Evolutionary conservation across 1,140 invertebrate species (phyloP), one percentile per base, ranked within the genome.

Genomic region (Ceratitis capitata): DNA sequence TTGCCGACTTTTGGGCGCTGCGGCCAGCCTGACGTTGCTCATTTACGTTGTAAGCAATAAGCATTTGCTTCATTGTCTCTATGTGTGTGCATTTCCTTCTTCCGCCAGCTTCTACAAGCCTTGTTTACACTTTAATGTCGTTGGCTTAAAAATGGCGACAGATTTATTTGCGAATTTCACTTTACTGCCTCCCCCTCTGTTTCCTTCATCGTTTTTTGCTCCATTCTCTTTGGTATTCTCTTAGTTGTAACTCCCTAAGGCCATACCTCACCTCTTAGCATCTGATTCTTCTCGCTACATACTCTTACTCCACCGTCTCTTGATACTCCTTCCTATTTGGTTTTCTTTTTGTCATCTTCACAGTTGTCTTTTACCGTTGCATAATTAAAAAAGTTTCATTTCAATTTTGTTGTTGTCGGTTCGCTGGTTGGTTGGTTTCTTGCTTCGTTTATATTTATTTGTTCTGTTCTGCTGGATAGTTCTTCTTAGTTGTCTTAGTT

Each of bases 311-410:
- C 29, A 19, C 14, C 58, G 23, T 1, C 29, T 12, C 51, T 6
- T 56, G 19, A 0, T 3, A 6, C 1, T n/a, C n/a, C n/a, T n/a
- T n/a, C n/a, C n/a, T 9, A 64, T 26, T 32, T 64, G 10, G 26
- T 64, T 19, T 23, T 19, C 26, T 83, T 42, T 78, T 69, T 85
- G 39, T 19, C 56, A 19, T 39, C 45, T 84, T 56, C 56, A 47
- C 53, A 58, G 51, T 84, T 64, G 56, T 58, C 78, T 69, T 85
- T n/a, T 49, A 69, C 49, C 74, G 47, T 47, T 89, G 89, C 89
- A 90, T 90, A 90, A 90, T 90, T 90, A 90, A 90, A 90, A 90
- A 90, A 90, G 89, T 90, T 90, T 90, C 89, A 90, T 90, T 90
- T 78, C 19, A 78, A 26, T 78, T 78, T 78, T 78, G 69, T 32